Percentiles rank a stretch among this genome's conserved stretches.
These are phyloP conservation scores for Prionace glauca DNA, from an alignment of 2,797 vertebrate genomes.

Conservation along the genomic window DNA sequence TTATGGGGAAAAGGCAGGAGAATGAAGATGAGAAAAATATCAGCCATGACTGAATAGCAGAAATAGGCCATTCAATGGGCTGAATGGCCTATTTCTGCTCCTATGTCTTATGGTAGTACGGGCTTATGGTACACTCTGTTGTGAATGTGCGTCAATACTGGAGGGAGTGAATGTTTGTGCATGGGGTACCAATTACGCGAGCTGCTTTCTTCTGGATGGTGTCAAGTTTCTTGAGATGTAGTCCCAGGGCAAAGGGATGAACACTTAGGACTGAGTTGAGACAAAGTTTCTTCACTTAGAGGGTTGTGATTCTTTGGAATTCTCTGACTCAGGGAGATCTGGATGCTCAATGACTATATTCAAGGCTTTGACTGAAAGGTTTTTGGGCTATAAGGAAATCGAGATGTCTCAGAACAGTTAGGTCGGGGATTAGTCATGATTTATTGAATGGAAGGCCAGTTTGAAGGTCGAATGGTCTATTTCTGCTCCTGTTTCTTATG, in stretches of 20 bases:
- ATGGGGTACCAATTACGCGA: too few species aligned
- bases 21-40: too few species aligned
- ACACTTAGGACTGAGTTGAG: background rate
- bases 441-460: background rate
- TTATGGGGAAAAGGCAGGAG: too few species aligned
- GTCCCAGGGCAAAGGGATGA: background rate
- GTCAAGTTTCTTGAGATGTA: too few species aligned
- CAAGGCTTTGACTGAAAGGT: background rate
- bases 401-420: background rate
- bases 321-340: background rate
- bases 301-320: background rate
- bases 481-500: background rate
- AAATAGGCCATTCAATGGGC: too few species aligned
- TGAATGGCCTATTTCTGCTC: too few species aligned
- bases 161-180: too few species aligned
- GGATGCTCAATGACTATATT: background rate
- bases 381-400: background rate
- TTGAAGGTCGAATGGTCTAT: background rate
- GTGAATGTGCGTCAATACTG: too few species aligned
- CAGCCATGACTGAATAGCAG: too few species aligned
- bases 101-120: too few species aligned
- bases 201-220: too few species aligned
- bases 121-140: too few species aligned
- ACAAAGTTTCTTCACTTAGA: background rate
- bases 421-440: background rate